Evolutionary conservation across 2,113 vertebrate genomes (phyloP), one percentile per base, ranked within the genome.

Genomic region (Erythrocebus patas): DNA sequence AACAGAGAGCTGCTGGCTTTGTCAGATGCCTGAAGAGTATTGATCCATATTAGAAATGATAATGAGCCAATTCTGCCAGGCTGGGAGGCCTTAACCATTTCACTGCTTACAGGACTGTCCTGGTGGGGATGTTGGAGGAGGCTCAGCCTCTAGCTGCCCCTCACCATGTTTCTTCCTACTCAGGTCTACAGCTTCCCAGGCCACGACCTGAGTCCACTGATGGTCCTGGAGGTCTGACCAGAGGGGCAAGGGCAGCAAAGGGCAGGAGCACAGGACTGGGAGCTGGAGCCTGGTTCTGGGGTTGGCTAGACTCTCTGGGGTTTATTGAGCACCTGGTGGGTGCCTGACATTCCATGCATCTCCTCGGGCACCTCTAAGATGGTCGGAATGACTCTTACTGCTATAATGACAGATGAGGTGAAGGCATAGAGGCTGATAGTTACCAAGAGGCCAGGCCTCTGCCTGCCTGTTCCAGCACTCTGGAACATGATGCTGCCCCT

Each of bases 41-140:
- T 85, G 98, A 99, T 98, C 85, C 66, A 95, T 98, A 98, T 99
- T 98, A 99, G 98, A 98, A 98, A 99, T 98, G 99, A 99, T 99
- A 99, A 99, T 99, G 98, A 99, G 98, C 97, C 96, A 91, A 97
- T 98, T 98, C 98, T 98, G 95, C 91, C 64, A 87, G 97, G 97
- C 38, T 12, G 87, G 97, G 98, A 98, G 97, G 94, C 95, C 98
- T 98, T 98, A 98, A 98, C 98, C 91, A 5, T 98, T 98, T 98
- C 97, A 7, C 9, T 73, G 96, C 97, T 98, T 40, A 43, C 38
- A 2, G 57, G 27, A 27, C 40, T 57, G 9, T 10, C n/a, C 48
- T 22, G 52, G 38, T 0, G 11, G 18, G 18, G 61, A 30, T 2
- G 9, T 4, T 3, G 6, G 6, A 1, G 3, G 32, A 43, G 43